These are phyloP conservation scores for Polietes domitor DNA, from an alignment of 2,888 invertebrate species.

Conservation along the genomic window DNA sequence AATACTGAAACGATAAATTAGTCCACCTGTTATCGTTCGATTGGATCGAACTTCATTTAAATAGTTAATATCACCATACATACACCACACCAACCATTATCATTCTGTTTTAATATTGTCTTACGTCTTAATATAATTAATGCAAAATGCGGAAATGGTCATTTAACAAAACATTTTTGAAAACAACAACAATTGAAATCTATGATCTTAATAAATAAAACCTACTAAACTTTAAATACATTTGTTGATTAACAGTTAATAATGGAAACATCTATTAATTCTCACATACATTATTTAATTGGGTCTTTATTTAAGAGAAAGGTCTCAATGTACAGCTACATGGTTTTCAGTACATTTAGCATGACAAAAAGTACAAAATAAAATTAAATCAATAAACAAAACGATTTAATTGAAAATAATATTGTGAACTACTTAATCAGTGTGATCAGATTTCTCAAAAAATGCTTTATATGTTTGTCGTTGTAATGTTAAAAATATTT, in stretches of 20 bases:
- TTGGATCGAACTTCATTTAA: neutral
- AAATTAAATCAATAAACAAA: neutral
- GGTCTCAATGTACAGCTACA: neutral
- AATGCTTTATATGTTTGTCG: conserved; percentile 45
- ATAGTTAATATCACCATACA: conserved; percentile 18
- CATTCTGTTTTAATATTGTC: conserved; percentile 59
- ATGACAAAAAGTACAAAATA: neutral
- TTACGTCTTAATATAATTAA: conserved; percentile 56
- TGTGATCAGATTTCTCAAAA: conserved; percentile 48
- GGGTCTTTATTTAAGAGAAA: neutral
- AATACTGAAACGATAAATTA: neutral
- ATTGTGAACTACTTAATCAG: neutral
- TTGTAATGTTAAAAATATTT: conserved; percentile 38
- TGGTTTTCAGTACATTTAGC: neutral
- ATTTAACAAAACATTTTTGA: conserved; percentile 79
- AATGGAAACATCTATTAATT: conserved; percentile 68
- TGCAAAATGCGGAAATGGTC: conserved; percentile 80
- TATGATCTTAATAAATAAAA: conserved; percentile 67
- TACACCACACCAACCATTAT: conserved; percentile 48
- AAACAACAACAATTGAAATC: conserved; percentile 66
- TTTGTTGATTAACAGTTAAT: conserved; percentile 61
- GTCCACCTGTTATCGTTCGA: neutral
- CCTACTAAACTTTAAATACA: conserved; percentile 70
- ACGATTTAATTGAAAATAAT: conserved; percentile 9
- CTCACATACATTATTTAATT: conserved; percentile 54